These are phyloP conservation scores for Perca flavescens DNA, from an alignment of 2,113 vertebrate species.

Conservation along the genomic window DNA sequence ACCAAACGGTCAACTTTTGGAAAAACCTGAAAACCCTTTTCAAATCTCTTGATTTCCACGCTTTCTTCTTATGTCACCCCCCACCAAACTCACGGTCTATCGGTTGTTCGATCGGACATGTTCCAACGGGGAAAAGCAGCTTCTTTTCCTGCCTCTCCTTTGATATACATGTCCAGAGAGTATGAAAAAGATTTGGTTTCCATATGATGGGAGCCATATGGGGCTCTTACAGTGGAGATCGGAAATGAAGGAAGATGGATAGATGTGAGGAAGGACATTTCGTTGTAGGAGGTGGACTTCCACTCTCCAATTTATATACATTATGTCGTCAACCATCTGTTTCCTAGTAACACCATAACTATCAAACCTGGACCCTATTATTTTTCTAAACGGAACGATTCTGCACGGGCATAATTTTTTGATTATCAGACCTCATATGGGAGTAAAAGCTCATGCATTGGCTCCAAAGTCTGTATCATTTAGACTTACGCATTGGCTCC, in stretches of 20 bases:
- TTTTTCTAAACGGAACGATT: not conserved
- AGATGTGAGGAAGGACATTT: not conserved
- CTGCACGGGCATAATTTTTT: not conserved
- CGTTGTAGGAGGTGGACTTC: not conserved
- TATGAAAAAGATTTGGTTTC: slow-evolving; percentile 21
- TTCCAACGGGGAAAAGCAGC: slow-evolving; percentile 8
- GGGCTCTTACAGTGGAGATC: not conserved
- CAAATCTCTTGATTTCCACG: not conserved
- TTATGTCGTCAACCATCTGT: slow-evolving; percentile 25
- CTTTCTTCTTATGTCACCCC: not conserved
- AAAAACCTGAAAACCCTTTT: not conserved
- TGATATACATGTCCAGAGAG: slow-evolving; percentile 14
- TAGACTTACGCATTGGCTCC: not conserved
- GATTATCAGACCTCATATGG: not conserved
- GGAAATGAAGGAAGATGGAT: slow-evolving; percentile 17
- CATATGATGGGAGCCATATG: slow-evolving; percentile 41
- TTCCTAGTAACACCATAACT: not conserved
- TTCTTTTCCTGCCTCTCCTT: not conserved
- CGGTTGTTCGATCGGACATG: not conserved
- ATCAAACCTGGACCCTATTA: not conserved
- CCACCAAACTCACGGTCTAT: not conserved
- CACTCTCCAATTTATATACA: not conserved
- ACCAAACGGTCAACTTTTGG: not conserved
- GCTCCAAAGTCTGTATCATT: not conserved
- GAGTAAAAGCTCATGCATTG: not conserved